phyloP scores from a whole-genome alignment of 2,888 invertebrate genomes.

The Leptura quadrifasciata region DNA sequence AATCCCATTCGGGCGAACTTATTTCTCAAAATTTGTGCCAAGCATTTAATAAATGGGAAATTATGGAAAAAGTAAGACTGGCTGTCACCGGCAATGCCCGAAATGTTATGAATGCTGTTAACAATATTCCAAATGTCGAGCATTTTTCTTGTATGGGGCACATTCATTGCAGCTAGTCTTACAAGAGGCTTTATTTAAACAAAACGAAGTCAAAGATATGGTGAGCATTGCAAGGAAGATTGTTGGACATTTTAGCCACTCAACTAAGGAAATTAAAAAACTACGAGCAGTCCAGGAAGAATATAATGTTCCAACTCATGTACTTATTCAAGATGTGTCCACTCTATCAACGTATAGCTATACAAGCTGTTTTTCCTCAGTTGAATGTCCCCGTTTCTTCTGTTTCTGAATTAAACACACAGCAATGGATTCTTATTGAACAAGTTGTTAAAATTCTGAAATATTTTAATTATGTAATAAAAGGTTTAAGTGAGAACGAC shows the following conservation, averaged over 20 bases:
- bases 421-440: too few species aligned
- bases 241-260: neutral
- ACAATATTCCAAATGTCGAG: neutral
- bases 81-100: too few species aligned
- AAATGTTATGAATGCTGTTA: neutral
- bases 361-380: neutral
- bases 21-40: neutral
- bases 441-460: too few species aligned
- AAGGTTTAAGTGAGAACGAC: too few species aligned
- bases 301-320: too few species aligned
- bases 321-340: neutral
- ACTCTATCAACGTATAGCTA: neutral
- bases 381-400: too few species aligned
- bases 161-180: neutral
- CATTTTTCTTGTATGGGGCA: neutral
- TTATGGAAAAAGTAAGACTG: too few species aligned
- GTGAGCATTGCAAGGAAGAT: neutral
- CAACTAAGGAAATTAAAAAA: neutral
- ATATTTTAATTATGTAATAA: too few species aligned
- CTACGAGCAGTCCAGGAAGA: too few species aligned
- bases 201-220: neutral
- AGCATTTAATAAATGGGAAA: constrained; percentile 2
- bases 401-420: too few species aligned
- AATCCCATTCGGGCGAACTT: too few species aligned
- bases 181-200: neutral